phyloP scores from a whole-genome alignment of 2,888 invertebrate genomes.

The Blera fallax region DNA sequence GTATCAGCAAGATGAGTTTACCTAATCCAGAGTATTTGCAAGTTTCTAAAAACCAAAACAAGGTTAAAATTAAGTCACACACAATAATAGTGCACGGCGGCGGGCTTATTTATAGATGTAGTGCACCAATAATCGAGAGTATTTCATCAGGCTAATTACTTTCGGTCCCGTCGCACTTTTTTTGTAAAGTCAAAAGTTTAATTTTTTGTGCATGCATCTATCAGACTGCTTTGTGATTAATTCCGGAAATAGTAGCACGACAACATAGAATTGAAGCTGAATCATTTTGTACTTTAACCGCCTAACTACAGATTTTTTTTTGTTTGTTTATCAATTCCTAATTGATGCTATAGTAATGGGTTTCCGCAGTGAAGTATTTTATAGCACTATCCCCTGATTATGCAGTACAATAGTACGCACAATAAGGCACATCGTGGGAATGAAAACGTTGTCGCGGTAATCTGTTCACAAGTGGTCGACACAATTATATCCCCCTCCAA shows the following conservation, averaged over 20 bases:
- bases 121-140: not conserved
- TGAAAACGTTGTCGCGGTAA: not conserved
- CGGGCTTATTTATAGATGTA: not conserved
- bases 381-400: not conserved
- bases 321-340: not conserved
- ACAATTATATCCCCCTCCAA: not conserved
- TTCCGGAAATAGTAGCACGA: conserved; percentile 26
- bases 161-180: not conserved
- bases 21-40: conserved; percentile 17
- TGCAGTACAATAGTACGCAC: not conserved
- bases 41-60: not conserved
- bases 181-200: not conserved
- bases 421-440: not conserved
- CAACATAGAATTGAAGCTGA: conserved; percentile 21
- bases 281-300: conserved; percentile 48
- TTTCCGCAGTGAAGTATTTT: not conserved
- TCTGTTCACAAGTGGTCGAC: not conserved
- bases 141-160: not conserved
- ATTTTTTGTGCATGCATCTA: not conserved
- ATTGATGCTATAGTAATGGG: not conserved
- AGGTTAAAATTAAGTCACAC: not conserved
- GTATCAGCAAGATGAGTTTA: conserved; percentile 24
- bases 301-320: not conserved
- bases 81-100: not conserved
- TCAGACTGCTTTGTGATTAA: not conserved